A percentile compares a stretch with the other conserved stretches of the same genome.
These are phyloP conservation scores for Chironomus striatipennis DNA, from an alignment of 1,140 invertebrate species.

Conservation along the genomic window DNA sequence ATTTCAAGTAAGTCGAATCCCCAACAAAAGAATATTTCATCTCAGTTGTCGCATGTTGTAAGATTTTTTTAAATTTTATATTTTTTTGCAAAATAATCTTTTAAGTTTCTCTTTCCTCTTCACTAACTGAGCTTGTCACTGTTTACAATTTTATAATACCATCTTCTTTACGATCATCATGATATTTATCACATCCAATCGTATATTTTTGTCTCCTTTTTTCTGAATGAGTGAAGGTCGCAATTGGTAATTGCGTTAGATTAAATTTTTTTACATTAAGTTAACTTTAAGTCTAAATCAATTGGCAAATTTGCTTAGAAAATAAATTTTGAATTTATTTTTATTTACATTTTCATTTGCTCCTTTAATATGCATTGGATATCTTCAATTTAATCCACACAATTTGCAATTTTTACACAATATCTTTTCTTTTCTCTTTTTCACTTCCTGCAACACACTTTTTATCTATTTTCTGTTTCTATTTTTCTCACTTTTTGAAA, in stretches of 20 bases:
- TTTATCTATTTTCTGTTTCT: neutral
- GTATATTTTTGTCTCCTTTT: no score
- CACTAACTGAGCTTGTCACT: neutral
- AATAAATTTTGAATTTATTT: neutral
- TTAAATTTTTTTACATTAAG: neutral
- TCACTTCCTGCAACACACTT: neutral
- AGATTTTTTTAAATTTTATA: neutral
- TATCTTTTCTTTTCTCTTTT: neutral
- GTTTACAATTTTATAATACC: neutral
- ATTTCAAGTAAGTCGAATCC: neutral
- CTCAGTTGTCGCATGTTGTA: neutral
- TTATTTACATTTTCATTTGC: constrained; percentile 7
- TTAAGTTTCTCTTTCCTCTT: neutral
- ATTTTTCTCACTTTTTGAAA: neutral
- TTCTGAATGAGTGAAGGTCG: no score
- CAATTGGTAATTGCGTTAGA: no score
- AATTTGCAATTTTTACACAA: neutral
- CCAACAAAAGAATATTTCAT: neutral
- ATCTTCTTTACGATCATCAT: neutral
- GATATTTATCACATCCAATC: no score
- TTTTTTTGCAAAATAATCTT: neutral
- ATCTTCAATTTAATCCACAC: neutral
- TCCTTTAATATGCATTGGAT: constrained; percentile 17
- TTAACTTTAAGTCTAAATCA: neutral
- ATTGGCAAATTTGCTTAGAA: neutral